Base-by-base conservation (phyloP, 2,888 invertebrate species). In the Lasioglossum lativentre region DNA sequence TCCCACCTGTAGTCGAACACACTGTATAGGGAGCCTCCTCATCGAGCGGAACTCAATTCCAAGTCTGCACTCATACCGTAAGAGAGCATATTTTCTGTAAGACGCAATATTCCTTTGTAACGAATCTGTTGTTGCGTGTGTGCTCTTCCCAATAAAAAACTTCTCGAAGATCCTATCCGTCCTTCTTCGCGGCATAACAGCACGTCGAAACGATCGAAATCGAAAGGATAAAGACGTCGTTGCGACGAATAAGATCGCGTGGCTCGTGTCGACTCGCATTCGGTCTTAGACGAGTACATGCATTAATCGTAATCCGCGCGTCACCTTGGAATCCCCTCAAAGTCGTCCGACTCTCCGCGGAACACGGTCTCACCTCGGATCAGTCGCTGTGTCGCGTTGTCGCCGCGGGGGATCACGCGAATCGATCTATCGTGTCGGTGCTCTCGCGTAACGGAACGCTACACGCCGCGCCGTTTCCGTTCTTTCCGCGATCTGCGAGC, bases 221-320 rank as follows among this genome's bases (percentile, higher is more conserved):
- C 59, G 72, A 75, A 66, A 78, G 76, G 30, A 27, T 30, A 79
- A n/a, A n/a, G 1, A 4, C n/a, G 56, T 0, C n/a, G 56, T n/a
- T 34, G 34, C 4, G 56, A n/a, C n/a, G 12, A 3, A 12, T 4
- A 12, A 8, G n/a, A 56, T 56, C 56, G 56, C 4, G 56, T 56
- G n/a, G 56, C 12, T 56, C n/a, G 56, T 8, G 47, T 47, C 47
- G 23, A 2, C n/a, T 23, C 23, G 23, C n/a, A 16, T 14, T 56
- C n/a, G 59, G 59, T 16, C 82, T 80, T 63, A 16, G 34, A 78
- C 74, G 66, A 3, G n/a, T 4, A n/a, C 56, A 3, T 23, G 34
- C 3, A 86, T 91, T 85, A 87, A 87, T 87, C 76, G 83, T 85
- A 88, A 89, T 90, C 88, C 87, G 71, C 75, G 75, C 78, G 75